Percentiles rank a stretch among this genome's conserved stretches.
phyloP scores from a whole-genome alignment of 2,113 vertebrate genomes.

The Panthera tigris region DNA sequence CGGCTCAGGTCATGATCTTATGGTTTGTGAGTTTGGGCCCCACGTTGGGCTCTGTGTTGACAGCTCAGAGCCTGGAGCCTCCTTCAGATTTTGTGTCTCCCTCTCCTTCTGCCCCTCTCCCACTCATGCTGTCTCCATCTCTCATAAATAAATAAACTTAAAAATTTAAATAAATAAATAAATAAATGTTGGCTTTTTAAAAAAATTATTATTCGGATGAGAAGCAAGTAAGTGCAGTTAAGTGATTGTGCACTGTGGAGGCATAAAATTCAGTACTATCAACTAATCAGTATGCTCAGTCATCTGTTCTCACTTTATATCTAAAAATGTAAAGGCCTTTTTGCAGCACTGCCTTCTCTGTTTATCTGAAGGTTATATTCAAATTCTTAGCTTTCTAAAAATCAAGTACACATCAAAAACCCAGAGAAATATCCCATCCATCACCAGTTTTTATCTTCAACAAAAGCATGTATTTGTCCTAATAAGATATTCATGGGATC shows the following conservation, averaged over 20 bases:
- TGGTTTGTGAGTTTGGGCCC: no score
- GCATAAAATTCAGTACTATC: conserved; percentile 12
- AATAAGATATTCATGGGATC: conserved; percentile 1
- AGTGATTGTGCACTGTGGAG: not conserved
- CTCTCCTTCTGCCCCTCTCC: no score
- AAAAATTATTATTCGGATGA: not conserved
- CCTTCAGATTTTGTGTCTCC: no score
- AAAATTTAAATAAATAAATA: no score
- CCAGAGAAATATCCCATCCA: not conserved
- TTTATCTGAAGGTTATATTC: conserved; percentile 60
- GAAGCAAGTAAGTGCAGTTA: conserved; percentile 24
- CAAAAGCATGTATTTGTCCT: not conserved
- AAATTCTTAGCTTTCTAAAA: conserved; percentile 38
- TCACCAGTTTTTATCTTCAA: conserved; percentile 47
- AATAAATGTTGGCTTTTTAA: not conserved
- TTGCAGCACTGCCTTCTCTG: not conserved
- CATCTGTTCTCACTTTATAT: not conserved
- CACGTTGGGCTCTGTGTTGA: no score
- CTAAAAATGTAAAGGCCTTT: conserved; percentile 53
- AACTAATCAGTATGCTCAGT: conserved; percentile 24
- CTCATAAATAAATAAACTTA: not conserved
- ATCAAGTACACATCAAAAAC: conserved; percentile 4
- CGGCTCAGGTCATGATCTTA: no score
- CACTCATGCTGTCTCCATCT: no score
- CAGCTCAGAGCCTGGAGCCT: no score